Evolutionary conservation across 2,888 invertebrate genomes (phyloP), one percentile per base, ranked within the genome.

Genomic region (Andricus curvator): DNA sequence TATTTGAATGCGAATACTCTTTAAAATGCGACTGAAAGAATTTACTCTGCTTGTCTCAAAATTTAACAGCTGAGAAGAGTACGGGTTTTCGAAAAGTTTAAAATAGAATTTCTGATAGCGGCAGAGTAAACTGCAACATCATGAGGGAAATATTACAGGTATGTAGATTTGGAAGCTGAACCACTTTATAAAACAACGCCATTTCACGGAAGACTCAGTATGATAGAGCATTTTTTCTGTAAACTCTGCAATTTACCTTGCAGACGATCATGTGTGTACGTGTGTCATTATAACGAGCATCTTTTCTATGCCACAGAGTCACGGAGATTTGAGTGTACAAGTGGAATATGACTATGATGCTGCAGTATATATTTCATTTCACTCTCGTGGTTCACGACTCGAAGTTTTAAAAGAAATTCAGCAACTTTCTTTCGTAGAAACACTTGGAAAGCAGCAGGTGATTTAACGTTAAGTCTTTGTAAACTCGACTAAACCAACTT

Each of bases 351-450:
- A 85, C 83, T 87, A 85, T 85, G 84, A 87, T 84, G 84, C 85
- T 87, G 81, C 82, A 84, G 81, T 88, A 87, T 85, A 88, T 88
- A 88, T 88, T 88, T 88, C 85, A 88, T 81, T 74, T 33, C 13
- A n/a, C 6, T 13, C 4, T n/a, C 51, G 25, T 56, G 15, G 29
- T 56, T 37, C 9, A 56, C 56, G 51, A 13, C 33, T n/a, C 15
- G 20, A 56, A 74, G 13, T 29, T 44, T 48, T n/a, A 20, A 74
- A 56, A 56, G 70, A 70, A 70, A 70, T 25, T 48, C 48, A 33
- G 11, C 29, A 51, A 51, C 51, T 74, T 74, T 56, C 33, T 56
- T 56, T 17, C 2, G 74, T 33, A 74, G n/a, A 74, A 74, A 74
- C 33, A 74, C 74, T 56, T 33, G 29, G 56, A 74, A 17, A 56